phyloP scores from a whole-genome alignment of 2,797 vertebrate species.

The Enteromius argenteus region DNA sequence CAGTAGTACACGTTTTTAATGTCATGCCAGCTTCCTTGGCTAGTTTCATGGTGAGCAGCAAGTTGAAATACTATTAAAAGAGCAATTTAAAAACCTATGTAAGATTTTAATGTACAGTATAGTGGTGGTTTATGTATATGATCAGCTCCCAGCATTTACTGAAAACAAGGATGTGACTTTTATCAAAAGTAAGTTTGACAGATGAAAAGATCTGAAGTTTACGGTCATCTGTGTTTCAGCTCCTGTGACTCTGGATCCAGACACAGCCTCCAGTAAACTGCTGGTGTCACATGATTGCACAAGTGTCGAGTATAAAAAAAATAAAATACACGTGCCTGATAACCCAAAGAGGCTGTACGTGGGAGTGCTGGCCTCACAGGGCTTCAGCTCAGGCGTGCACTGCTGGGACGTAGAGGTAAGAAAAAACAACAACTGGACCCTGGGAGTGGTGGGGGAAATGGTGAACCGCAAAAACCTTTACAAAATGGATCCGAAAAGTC shows the following conservation, averaged over 20 bases:
- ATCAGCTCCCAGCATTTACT: background rate
- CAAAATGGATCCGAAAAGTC: conserved; percentile 40
- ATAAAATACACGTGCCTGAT: background rate
- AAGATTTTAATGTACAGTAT: no score
- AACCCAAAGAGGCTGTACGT: conserved; percentile 40
- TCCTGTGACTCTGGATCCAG: conserved; percentile 48
- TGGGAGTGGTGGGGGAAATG: conserved; percentile 46
- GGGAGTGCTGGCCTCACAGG: conserved; percentile 52
- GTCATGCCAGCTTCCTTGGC: no score
- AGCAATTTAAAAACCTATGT: no score
- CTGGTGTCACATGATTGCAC: conserved; percentile 14
- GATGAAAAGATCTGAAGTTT: background rate
- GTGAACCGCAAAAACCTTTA: conserved; percentile 44
- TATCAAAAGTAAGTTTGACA: background rate
- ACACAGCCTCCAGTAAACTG: conserved; percentile 40
- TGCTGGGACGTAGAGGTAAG: conserved; percentile 59
- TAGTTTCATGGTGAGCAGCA: no score
- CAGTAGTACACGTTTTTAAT: no score
- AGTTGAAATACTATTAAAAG: no score
- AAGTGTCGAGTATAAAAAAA: background rate
- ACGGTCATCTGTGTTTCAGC: conserved; percentile 39
- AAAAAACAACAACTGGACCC: conserved; percentile 44
- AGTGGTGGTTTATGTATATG: no score
- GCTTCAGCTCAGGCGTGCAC: conserved; percentile 53
- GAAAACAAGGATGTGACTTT: background rate